Percentiles rank a stretch among this genome's conserved stretches.
These are phyloP conservation scores for Phocoena phocoena DNA, from an alignment of 2,113 vertebrate genomes.

Conservation along the genomic window DNA sequence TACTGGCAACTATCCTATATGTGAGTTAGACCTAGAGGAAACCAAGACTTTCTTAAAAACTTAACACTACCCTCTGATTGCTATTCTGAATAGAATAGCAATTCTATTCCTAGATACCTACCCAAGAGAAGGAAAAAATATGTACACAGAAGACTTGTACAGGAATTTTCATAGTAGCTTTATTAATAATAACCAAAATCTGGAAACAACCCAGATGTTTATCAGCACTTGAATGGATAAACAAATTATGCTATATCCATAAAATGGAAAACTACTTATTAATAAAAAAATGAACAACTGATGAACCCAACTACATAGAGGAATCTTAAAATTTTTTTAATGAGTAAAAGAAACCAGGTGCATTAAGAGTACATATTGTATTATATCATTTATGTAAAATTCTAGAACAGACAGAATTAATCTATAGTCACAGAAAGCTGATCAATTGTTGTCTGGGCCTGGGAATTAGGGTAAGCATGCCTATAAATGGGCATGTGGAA, in stretches of 20 bases:
- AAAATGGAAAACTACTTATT: not conserved
- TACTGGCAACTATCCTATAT: not conserved
- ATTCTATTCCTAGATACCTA: not conserved
- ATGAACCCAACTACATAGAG: not conserved
- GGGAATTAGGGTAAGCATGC: not conserved
- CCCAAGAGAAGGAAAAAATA: not conserved
- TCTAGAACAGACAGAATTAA: not conserved
- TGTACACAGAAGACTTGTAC: not conserved
- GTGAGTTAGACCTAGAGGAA: not conserved
- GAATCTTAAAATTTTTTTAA: not conserved
- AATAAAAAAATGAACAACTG: not conserved
- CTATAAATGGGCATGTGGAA: not conserved
- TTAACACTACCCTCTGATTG: not conserved
- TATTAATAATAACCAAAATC: not conserved
- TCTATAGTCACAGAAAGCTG: not conserved
- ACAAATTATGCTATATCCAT: not conserved
- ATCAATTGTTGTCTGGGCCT: not conserved
- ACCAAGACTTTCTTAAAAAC: not conserved
- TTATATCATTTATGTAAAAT: not conserved
- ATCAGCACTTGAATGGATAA: not conserved
- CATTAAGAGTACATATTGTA: not conserved
- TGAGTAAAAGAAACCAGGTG: not conserved
- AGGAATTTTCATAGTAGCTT: not conserved
- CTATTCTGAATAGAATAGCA: not conserved
- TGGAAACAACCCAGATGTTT: not conserved